A percentile compares a stretch with the other conserved stretches of the same genome.
phyloP scores from a whole-genome alignment of 1,140 invertebrate genomes.

The Drosophila oshimai region DNA sequence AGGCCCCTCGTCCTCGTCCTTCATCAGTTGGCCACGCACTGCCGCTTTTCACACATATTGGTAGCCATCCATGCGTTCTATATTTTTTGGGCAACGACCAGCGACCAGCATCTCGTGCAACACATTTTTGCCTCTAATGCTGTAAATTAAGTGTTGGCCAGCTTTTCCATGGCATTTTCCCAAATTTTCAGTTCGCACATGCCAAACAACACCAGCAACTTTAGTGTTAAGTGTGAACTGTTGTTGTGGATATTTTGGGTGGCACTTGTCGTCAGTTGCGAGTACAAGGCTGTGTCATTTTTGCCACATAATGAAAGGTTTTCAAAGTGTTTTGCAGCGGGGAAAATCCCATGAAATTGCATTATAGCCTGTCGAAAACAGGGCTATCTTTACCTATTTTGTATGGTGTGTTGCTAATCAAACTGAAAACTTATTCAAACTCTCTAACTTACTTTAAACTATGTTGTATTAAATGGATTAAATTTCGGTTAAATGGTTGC shows the following conservation, averaged over 20 bases:
- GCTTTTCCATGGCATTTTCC: conserved; percentile 60
- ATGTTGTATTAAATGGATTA: not conserved
- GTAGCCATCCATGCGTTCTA: conserved; percentile 48
- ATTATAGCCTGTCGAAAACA: conserved; percentile 3
- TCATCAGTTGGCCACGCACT: conserved; percentile 25
- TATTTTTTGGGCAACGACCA: not conserved
- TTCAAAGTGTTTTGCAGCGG: not conserved
- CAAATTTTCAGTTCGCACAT: conserved; percentile 47
- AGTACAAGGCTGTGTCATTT: conserved; percentile 7
- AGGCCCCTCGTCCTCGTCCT: not conserved
- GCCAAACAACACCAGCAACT: conserved; percentile 25
- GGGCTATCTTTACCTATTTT: not conserved
- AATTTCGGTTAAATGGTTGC: no score
- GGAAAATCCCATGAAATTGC: not conserved
- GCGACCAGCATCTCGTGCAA: not conserved
- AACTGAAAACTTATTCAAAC: not conserved
- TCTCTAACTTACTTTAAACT: not conserved
- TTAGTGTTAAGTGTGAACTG: conserved; percentile 3
- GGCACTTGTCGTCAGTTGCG: conserved; percentile 6
- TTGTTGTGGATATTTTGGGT: conserved; percentile 11
- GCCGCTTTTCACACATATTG: conserved; percentile 21
- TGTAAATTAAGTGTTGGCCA: conserved; percentile 63
- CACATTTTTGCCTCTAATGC: conserved; percentile 10
- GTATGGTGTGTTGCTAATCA: not conserved
- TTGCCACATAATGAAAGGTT: conserved; percentile 18